Base-by-base conservation (phyloP, 2,888 invertebrate species). In the Lepidonotus clava region DNA sequence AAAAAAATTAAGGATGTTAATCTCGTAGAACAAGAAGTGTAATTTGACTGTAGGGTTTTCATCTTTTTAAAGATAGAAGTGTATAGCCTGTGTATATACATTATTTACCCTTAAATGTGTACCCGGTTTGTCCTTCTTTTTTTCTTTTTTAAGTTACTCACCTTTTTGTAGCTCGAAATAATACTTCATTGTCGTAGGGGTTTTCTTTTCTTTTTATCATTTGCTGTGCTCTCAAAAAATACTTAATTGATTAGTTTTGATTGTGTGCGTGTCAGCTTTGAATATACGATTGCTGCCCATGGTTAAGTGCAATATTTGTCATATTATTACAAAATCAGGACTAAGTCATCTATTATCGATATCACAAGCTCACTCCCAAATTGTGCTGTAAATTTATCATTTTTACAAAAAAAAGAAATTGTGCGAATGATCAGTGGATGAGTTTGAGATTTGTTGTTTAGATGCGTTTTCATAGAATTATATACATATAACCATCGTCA, bases 251-350 rank as follows among this genome's bases (percentile, higher is more conserved):
- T 5, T 71, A 36, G 38, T 36, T 71, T 71, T 71, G 36, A 71
- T 38, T 71, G 34, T 36, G 38, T 71, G 71, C 38, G 71, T 71
- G 8, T 21, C 36, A 38, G 71, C 71, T 71, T 71, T 34, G 71
- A n/a, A 34, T 36, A 38, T 66, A 71, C 21, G 71, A 38, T 34
- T 38, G 71, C 71, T 71, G 36, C 34, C 71, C 36, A 71, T 71
- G 71, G 38, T 71, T 71, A n/a, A 71, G 71, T 71, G 71, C 71
- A 71, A 71, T 71, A 71, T 38, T 24, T 6, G 4, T 71, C 18
- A 71, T 71, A 2, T n/a, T n/a, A n/a, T n/a, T n/a, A n/a, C n/a
- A n/a, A n/a, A 38, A 71, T 71, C 38, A 71, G 71, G 71, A 71
- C 71, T 71, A 71, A 71, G 71, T 36, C 71, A 71, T 34, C 34